phyloP scores from a whole-genome alignment of 2,797 vertebrate genomes.

The Eulemur rubriventer region DNA sequence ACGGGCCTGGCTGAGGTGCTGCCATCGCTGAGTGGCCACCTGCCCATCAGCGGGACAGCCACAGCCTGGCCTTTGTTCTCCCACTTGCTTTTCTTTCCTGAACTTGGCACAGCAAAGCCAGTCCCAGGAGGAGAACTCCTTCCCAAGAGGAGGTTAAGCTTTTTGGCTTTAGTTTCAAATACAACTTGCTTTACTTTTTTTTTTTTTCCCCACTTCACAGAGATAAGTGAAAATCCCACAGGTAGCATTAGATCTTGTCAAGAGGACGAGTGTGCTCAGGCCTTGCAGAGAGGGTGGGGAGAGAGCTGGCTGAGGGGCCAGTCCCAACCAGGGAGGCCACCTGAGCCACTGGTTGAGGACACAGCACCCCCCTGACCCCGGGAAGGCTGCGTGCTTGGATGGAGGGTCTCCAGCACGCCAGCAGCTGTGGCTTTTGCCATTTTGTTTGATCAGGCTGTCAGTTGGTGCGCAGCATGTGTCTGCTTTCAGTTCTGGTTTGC shows the following conservation, averaged over 20 bases:
- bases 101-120: background rate
- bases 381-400: background rate
- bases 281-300: background rate
- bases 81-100: background rate
- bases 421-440: background rate
- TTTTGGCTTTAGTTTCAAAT: slow-evolving; percentile 35
- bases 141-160: background rate
- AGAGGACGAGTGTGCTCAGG: background rate
- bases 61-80: background rate
- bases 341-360: accelerated
- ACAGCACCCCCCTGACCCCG: accelerated
- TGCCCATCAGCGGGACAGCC: background rate
- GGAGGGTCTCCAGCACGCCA: background rate
- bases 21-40: background rate
- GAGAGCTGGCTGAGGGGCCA: background rate
- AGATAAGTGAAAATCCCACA: background rate
- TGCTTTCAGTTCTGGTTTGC: background rate
- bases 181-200: background rate
- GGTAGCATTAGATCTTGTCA: background rate
- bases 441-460: slow-evolving; percentile 32
- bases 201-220: background rate
- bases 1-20: background rate
- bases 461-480: background rate
- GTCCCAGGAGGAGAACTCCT: background rate
- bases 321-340: background rate